Conservation (phyloP, 2,888 invertebrate species). For the Ornithoptera alexandrae region DNA sequence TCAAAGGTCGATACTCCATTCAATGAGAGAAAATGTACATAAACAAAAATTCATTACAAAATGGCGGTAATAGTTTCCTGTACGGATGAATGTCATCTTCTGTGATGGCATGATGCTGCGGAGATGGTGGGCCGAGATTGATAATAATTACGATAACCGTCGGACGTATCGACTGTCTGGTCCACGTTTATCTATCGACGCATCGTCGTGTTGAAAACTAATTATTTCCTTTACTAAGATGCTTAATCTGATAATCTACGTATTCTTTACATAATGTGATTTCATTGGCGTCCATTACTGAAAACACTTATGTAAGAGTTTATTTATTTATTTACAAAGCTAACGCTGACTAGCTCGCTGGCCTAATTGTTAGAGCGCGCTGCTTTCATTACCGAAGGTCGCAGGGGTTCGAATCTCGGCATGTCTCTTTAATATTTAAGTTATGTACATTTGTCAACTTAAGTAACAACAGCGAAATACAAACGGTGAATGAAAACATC, state of each 20-base stretch:
- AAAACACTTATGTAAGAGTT: neutral
- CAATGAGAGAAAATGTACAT: neutral
- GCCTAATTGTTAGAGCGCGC: no score
- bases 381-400: no score
- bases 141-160: slow-evolving; percentile 23
- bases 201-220: slow-evolving; percentile 14
- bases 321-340: no score
- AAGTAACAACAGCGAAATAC: no score
- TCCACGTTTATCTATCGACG: slow-evolving; percentile 22
- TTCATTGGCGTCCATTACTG: neutral
- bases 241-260: neutral
- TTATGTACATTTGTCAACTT: no score
- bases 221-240: slow-evolving; percentile 10
- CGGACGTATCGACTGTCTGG: slow-evolving; percentile 7
- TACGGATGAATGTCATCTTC: neutral
- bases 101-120: slow-evolving; percentile 1
- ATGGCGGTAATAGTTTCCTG: neutral
- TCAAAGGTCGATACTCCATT: no score
- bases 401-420: no score
- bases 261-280: neutral
- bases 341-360: no score
- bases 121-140: slow-evolving; percentile 19
- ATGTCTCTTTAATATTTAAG: no score
- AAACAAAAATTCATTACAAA: neutral
- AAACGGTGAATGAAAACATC: no score